Conservation (phyloP, 2,797 vertebrate species). For the Telmatherina bonti region DNA sequence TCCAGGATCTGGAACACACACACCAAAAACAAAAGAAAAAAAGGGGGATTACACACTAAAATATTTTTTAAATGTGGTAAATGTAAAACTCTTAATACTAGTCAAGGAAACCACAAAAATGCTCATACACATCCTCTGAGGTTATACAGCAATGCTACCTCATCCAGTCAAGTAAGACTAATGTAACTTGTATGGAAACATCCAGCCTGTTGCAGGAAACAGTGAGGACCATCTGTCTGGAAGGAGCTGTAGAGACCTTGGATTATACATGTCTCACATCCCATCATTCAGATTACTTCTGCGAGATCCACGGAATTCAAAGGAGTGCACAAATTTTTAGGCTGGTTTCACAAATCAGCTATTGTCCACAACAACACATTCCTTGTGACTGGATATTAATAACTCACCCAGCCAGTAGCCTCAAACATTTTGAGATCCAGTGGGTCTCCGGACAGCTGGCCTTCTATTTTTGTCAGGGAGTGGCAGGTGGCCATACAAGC, state of each 20-base stretch:
- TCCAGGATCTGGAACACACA: slow-evolving; percentile 88
- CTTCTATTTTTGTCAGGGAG: slow-evolving; percentile 97
- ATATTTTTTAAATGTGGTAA: background rate
- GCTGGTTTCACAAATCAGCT: background rate
- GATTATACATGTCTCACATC: background rate
- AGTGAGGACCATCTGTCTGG: background rate
- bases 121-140: too few relatives aligned
- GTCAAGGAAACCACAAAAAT: too few relatives aligned
- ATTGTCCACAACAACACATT: background rate
- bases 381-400: background rate
- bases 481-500: slow-evolving; percentile 99
- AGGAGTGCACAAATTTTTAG: background rate
- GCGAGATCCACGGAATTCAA: background rate
- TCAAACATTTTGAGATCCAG: slow-evolving; percentile 99
- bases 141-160: background rate
- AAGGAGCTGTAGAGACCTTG: background rate
- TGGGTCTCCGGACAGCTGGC: slow-evolving; percentile 95
- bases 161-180: background rate
- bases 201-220: background rate
- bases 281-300: background rate
- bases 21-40: background rate
- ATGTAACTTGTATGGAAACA: background rate
- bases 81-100: too few relatives aligned
- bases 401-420: slow-evolving; percentile 96
- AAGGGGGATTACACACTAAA: background rate